phyloP scores from a whole-genome alignment of 2,888 invertebrate genomes.

The Sturmia bella region DNA sequence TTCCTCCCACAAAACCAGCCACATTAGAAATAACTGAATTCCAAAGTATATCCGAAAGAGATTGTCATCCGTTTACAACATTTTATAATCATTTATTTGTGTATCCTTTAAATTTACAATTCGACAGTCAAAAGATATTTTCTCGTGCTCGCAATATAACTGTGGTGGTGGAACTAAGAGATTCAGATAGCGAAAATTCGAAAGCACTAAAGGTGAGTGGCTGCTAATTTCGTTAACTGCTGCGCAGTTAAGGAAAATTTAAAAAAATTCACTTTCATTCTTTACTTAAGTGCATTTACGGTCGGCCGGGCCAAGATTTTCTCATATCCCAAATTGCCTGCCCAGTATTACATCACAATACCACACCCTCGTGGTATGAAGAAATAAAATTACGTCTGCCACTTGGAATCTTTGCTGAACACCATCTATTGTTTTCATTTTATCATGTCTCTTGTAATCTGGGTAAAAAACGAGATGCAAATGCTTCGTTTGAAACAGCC shows the following conservation, averaged over 20 bases:
- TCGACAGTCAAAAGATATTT: conserved; percentile 95
- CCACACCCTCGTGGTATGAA: conserved; percentile 94
- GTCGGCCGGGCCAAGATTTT: conserved; percentile 85
- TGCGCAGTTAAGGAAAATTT: neutral
- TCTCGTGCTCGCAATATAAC: conserved; percentile 96
- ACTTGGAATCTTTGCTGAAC: conserved; percentile 90
- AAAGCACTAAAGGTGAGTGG: conserved; percentile 88
- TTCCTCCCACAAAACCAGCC: conserved; percentile 88
- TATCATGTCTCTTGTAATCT: conserved; percentile 97
- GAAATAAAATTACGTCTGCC: conserved; percentile 96
- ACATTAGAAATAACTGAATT: conserved; percentile 94
- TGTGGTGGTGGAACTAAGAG: conserved; percentile 93
- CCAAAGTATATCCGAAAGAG: conserved; percentile 85
- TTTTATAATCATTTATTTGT: conserved; percentile 96
- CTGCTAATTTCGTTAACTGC: neutral
- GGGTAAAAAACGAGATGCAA: conserved; percentile 89
- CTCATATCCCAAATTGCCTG: conserved; percentile 88
- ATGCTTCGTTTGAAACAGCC: conserved; percentile 87
- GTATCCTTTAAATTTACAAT: conserved; percentile 92
- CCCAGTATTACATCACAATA: conserved; percentile 93
- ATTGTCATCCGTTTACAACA: conserved; percentile 90
- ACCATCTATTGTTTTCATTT: conserved; percentile 97
- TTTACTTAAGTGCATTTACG: conserved; percentile 87
- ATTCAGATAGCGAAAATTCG: conserved; percentile 89
- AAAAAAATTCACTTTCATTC: neutral